A percentile compares a stretch with the other conserved stretches of the same genome.
Conservation (phyloP, 2,113 vertebrate genomes). For the Pogonocichla stellata region DNA sequence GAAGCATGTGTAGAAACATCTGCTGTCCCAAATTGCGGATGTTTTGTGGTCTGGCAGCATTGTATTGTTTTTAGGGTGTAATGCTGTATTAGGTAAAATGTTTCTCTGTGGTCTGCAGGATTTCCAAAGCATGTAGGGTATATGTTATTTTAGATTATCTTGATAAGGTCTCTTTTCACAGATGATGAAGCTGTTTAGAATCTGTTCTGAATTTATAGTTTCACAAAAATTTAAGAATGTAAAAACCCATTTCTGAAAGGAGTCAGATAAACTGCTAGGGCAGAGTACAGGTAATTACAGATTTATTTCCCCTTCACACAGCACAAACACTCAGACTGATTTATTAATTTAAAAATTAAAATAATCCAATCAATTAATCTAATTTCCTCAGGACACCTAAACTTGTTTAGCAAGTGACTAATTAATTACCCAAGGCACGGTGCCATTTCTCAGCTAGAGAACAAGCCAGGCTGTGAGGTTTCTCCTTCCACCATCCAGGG, state of each 20-base stretch:
- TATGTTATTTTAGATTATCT: conserved; percentile 59
- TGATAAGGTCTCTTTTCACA: conserved; percentile 62
- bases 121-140: conserved; percentile 71
- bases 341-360: background rate
- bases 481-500: background rate
- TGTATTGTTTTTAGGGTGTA: conserved; percentile 63
- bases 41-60: conserved; percentile 69
- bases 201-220: conserved; percentile 26
- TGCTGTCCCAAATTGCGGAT: conserved; percentile 68
- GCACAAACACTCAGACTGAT: background rate
- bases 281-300: background rate
- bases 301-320: background rate
- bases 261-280: background rate
- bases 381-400: background rate
- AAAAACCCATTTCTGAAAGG: conserved; percentile 14
- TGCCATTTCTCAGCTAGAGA: background rate
- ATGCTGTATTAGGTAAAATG: conserved; percentile 60
- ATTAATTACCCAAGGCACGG: background rate
- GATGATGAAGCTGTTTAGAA: conserved; percentile 42
- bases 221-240: conserved; percentile 27
- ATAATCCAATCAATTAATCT: background rate
- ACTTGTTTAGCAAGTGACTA: background rate
- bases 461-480: background rate
- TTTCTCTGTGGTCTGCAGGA: conserved; percentile 67
- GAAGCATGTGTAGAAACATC: conserved; percentile 77